Evolutionary conservation across 2,113 vertebrate species (phyloP), one percentile per base, ranked within the genome.

Genomic region (Limanda limanda): DNA sequence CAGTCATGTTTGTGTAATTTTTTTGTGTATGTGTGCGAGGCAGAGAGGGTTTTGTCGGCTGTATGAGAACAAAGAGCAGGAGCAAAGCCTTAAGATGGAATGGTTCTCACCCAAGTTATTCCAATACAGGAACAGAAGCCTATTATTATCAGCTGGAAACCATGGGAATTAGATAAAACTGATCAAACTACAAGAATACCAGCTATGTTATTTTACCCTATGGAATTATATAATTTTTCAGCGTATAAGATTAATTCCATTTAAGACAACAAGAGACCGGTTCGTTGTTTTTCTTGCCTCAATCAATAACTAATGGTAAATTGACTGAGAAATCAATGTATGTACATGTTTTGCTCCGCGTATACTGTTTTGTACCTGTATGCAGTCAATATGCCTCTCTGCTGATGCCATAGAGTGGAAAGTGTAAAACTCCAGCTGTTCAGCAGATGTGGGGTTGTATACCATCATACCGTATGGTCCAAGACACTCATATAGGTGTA

Each of bases 291-390:
- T 1, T 31, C 6, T 31, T 31, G 35, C 23, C 40, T 13, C 31
- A 31, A 31, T 31, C 31, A 31, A 31, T 31, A 31, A 31, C 31
- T 31, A 31, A 31, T 31, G 31, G 40, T 11, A 12, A 62, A 59
- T 1, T 70, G 67, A 59, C 52, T 68, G 57, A 59, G 61, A 75
- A 85, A 82, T 67, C 56, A 60, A 23, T 73, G 56, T 25, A 18
- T 58, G n/a, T 58, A 2, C 10, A 11, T 31, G 37, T 63, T 58
- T 62, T 23, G 68, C 35, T 42, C 40, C 48, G 11, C 11, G 21
- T 54, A 14, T 11, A 3, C 23, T 45, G 25, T 52, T 21, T 3
- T 40, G 60, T 51, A 40, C 48, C 21, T 76, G 45, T 60, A 37
- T 60, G 23, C 35, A 23, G 60, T 55, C 25, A 55, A 37, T 69